Evolutionary conservation across 2,888 invertebrate species (phyloP).

Genomic region (Doris montereyensis): DNA sequence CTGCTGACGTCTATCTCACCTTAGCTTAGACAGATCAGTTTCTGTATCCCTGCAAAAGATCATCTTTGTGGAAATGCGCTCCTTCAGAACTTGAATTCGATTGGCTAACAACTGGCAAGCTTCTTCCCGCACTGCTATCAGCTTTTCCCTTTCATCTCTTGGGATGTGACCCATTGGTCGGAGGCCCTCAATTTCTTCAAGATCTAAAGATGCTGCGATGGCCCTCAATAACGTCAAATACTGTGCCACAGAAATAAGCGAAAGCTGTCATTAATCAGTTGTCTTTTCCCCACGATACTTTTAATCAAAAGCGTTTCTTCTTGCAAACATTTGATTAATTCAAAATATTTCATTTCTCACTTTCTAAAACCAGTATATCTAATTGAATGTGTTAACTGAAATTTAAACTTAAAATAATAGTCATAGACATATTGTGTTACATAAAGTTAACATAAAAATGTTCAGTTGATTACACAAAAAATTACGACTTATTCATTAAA

Average conservation of each 20-base stretch:
- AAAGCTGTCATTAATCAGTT: neutral
- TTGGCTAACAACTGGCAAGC: constrained; percentile 61
- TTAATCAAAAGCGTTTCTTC: no score
- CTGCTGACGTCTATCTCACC: no score
- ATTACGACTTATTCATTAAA: no score
- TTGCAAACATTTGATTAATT: no score
- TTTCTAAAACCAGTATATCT: no score
- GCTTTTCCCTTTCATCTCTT: constrained; percentile 64
- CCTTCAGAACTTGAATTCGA: constrained; percentile 62
- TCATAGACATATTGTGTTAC: no score
- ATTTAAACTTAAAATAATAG: no score
- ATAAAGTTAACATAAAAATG: no score
- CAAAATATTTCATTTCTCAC: no score
- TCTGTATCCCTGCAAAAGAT: constrained; percentile 72
- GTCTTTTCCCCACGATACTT: no score
- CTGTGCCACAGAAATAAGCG: constrained; percentile 51
- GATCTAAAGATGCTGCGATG: constrained; percentile 62
- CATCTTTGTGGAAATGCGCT: constrained; percentile 68
- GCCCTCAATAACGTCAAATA: constrained; percentile 65
- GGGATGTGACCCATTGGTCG: constrained; percentile 70
- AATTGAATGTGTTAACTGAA: no score
- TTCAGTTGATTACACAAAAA: no score
- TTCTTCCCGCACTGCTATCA: constrained; percentile 63
- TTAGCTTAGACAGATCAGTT: constrained; percentile 69
- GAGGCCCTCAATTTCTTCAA: constrained; percentile 66